Evolutionary conservation across 2,797 vertebrate species (phyloP).

Genomic region (Neosilurus mollespiculum): DNA sequence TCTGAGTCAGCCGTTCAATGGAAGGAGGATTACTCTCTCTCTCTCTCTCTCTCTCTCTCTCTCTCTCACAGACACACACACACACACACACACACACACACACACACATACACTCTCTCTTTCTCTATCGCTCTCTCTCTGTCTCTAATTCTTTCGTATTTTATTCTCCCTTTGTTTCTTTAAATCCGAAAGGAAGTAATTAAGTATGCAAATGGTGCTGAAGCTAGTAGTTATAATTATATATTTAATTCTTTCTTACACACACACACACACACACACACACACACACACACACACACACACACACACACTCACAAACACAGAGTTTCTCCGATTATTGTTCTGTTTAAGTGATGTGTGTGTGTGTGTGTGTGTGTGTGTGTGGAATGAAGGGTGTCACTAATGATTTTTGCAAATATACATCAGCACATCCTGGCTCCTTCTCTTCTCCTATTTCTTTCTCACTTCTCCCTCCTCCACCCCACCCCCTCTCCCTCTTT

Average conservation of each 20-base stretch:
- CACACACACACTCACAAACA: neutral
- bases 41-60: slow-evolving; percentile 26
- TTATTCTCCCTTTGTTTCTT: slow-evolving; percentile 38
- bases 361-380: neutral
- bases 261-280: slow-evolving; percentile 25
- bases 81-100: slow-evolving; percentile 10
- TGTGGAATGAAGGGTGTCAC: neutral
- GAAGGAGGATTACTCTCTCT: slow-evolving; percentile 63
- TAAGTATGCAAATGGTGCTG: slow-evolving; percentile 33
- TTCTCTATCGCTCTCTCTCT: slow-evolving; percentile 28
- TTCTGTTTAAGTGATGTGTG: no score
- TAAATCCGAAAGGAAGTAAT: slow-evolving; percentile 38
- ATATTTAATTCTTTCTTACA: no score
- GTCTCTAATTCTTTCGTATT: slow-evolving; percentile 6
- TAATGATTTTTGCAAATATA: slow-evolving; percentile 17
- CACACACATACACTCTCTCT: slow-evolving; percentile 46
- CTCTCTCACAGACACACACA: neutral
- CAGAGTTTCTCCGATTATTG: no score
- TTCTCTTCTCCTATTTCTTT: neutral
- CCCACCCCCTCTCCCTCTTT: neutral
- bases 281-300: slow-evolving; percentile 26
- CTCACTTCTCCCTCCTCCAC: neutral
- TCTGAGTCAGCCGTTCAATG: slow-evolving; percentile 69
- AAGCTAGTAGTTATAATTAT: slow-evolving; percentile 22
- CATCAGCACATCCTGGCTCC: slow-evolving; percentile 4